Evolutionary conservation across 2,113 vertebrate species (phyloP), one percentile per base, ranked within the genome.

Genomic region (Sturnira hondurensis): DNA sequence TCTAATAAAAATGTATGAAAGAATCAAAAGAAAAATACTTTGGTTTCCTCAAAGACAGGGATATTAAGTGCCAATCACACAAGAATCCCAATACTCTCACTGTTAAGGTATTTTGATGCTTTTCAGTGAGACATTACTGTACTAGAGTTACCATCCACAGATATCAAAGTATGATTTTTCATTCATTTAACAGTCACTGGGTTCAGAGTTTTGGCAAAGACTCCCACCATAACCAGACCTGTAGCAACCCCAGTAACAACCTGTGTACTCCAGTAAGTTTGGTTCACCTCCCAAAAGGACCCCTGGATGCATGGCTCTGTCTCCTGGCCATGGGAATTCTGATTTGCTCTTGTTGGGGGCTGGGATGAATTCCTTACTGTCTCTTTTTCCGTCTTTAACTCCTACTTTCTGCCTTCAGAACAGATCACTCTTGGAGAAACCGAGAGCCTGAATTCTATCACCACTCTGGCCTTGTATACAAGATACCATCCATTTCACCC

Each of bases 41-140:
- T 20, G 8, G 26, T 70, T 95, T 89, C n/a, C 82, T 88, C 52
- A 90, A 95, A 90, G 74, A 85, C 7, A 94, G 36, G 19, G 65
- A 70, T n/a, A 86, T 10, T 47, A 56, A 88, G 52, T 68, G 0
- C 47, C 89, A 96, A 68, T 43, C 20, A 61, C 9, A 80, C 8
- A 31, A 78, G 28, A 61, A 56, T 70, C 77, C 54, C 33, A 87
- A 76, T 83, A 61, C 3, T 8, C 43, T 84, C 86, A 86, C 8
- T 73, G 4, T 63, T 92, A 80, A 92, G 22, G 24, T 20, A 56
- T 3, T 28, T 28, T 16, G 31, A 63, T 73, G 3, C 68, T 80
- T 93, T 96, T 28, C 26, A 52, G n/a, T 71, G 78, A 73, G n/a
- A 84, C 4, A 10, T 63, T 24, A 41, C 16, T 74, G 7, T 26